Evolutionary conservation across 2,888 invertebrate species (phyloP), one percentile per base, ranked within the genome.

Genomic region (Xiphydria camelus): DNA sequence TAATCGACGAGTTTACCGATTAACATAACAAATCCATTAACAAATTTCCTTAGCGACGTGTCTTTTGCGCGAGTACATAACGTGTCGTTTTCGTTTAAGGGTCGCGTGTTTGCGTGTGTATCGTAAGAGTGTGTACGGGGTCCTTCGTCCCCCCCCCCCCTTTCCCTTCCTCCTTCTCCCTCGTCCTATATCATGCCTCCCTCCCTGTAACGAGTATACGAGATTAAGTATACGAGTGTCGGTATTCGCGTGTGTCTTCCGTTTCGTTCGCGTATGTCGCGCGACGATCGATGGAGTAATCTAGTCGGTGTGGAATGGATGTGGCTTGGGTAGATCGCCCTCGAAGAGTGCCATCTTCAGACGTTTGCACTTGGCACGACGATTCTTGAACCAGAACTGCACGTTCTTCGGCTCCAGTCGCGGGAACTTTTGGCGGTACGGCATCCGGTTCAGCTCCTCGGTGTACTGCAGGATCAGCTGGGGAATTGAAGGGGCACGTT

Each of bases 321-420:
- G 75, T 32, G 73, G 66, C 21, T 83, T 82, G 1, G 84, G 81
- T n/a, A 84, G 81, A 40, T 84, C 82, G 29, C 82, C 83, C 68
- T 91, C 91, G 69, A 90, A 91, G 31, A 91, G 77, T 0, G 91
- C 89, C 90, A 92, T 91, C 77, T 94, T 92, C 68, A 97, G 81
- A 48, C 98, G 83, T 79, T 99, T 99, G 77, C 95, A 95, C 78
- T 99, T 99, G 61, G 99, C 99, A 45, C 99, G 83, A 31, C 98
- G 88, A 75, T 99, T 99, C 77, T 97, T 97, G 79, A 97, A 99
- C 99, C 99, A 99, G 76, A 99, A 95, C 78, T 99, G 98, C 57
- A 99, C 97, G 75, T 99, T 99, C 80, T 98, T 98, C 31, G 97
- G 94, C 76, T 98, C 98, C 52, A 99, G 81, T n/a, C 94, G 87